Percentiles rank a stretch among this genome's conserved stretches.
These are phyloP conservation scores for Macaria liturata DNA, from an alignment of 2,888 invertebrate genomes.

Conservation along the genomic window DNA sequence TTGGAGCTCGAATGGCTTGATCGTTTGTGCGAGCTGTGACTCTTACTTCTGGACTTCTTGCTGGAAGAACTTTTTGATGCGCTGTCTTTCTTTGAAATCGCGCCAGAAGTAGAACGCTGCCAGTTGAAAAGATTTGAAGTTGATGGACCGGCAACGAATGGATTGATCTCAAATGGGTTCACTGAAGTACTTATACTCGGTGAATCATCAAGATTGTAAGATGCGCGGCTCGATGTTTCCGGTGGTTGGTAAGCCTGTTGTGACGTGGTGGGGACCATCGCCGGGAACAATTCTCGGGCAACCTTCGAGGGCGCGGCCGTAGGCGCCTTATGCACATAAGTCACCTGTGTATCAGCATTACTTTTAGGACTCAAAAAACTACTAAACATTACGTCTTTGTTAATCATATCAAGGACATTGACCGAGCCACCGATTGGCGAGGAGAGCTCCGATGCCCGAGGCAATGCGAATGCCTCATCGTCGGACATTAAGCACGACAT, in stretches of 20 bases:
- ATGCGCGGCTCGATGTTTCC: not conserved
- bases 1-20: constrained; percentile 2
- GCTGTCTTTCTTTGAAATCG: not conserved
- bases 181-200: not conserved
- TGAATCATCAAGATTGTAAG: not conserved
- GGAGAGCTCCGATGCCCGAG: constrained; percentile 1
- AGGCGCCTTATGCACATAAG: constrained; percentile 1
- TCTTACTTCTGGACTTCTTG: constrained; percentile 7
- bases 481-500: constrained; percentile 13
- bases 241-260: no score
- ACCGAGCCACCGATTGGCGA: constrained; percentile 5
- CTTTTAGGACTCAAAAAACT: not conserved
- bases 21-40: constrained; percentile 3
- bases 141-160: not conserved
- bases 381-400: constrained; percentile 12
- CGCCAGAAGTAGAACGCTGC: no score
- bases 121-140: not conserved
- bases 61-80: constrained; percentile 1
- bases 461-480: constrained; percentile 7
- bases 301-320: constrained; percentile 8
- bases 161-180: constrained; percentile 1
- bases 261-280: constrained; percentile 1
- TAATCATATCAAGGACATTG: constrained; percentile 13
- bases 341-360: constrained; percentile 5
- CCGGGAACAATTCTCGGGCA: constrained; percentile 13